A percentile compares a stretch with the other conserved stretches of the same genome.
Conservation (phyloP, 2,888 invertebrate species). For the Andrena dorsata region DNA sequence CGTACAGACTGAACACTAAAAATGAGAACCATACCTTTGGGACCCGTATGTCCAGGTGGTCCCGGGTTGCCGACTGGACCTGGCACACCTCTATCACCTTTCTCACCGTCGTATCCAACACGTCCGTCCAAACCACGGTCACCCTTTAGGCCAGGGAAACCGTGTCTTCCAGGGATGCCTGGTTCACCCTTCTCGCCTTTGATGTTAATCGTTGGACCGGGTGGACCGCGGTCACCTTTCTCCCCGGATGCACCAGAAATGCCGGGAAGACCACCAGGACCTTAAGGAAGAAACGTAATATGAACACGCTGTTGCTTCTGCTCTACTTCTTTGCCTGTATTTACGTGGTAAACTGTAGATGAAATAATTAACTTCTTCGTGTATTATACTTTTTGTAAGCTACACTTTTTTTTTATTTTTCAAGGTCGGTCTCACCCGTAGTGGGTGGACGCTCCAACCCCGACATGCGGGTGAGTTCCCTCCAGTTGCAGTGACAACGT, state of each 20-base stretch:
- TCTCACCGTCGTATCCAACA: slow-evolving; percentile 82
- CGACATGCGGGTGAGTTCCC: no score
- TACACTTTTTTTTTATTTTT: no score
- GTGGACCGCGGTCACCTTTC: slow-evolving; percentile 87
- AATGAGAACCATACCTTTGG: slow-evolving; percentile 85
- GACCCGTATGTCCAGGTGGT: slow-evolving; percentile 86
- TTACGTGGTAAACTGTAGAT: no score
- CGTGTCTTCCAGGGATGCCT: slow-evolving; percentile 86
- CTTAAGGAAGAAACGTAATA: slow-evolving; percentile 61
- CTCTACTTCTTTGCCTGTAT: background rate
- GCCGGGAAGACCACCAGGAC: slow-evolving; percentile 85
- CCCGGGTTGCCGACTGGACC: slow-evolving; percentile 82
- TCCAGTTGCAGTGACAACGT: no score
- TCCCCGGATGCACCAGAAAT: slow-evolving; percentile 87
- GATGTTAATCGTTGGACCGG: slow-evolving; percentile 85
- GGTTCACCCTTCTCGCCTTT: slow-evolving; percentile 86
- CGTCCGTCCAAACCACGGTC: slow-evolving; percentile 85
- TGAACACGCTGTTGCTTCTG: background rate
- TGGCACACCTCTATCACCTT: slow-evolving; percentile 83
- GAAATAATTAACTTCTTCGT: no score
- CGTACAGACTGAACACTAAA: background rate
- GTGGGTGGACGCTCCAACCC: no score
- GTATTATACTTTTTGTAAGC: no score
- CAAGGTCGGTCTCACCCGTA: no score
- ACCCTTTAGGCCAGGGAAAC: slow-evolving; percentile 86